Evolutionary conservation across 2,113 vertebrate species (phyloP).

Genomic region (Copsychus sechellarum): DNA sequence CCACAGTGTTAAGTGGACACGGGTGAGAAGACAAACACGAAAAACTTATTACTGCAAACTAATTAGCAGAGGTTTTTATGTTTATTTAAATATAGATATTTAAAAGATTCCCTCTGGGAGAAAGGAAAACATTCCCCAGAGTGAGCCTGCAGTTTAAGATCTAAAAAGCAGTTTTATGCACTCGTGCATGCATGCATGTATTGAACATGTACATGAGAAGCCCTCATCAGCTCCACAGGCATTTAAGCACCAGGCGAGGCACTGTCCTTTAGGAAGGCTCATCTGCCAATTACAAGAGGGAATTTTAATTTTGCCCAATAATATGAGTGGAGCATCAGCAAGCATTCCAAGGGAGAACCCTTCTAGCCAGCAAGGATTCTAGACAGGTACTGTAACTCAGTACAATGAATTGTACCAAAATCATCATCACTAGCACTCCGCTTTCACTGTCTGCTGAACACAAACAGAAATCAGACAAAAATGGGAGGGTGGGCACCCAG

Average conservation of each 20-base stretch:
- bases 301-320: background rate
- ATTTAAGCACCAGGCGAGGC: background rate
- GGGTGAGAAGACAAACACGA: background rate
- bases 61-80: background rate
- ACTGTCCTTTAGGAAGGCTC: background rate
- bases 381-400: background rate
- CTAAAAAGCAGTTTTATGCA: background rate
- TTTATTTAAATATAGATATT: background rate
- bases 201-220: background rate
- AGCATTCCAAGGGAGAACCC: background rate
- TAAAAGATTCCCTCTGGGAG: background rate
- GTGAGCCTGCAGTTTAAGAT: background rate
- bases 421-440: background rate
- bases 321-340: background rate
- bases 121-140: background rate
- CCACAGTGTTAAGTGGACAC: background rate
- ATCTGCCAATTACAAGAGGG: background rate
- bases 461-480: background rate
- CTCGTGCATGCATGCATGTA: accelerated
- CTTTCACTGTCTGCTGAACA: background rate
- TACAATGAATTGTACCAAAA: background rate
- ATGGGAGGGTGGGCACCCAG: background rate
- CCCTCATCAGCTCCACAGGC: background rate
- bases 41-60: background rate
- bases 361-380: background rate